Percentiles rank a stretch among this genome's conserved stretches.
phyloP scores from a whole-genome alignment of 2,888 invertebrate species.

The Drosophila macrospina region DNA sequence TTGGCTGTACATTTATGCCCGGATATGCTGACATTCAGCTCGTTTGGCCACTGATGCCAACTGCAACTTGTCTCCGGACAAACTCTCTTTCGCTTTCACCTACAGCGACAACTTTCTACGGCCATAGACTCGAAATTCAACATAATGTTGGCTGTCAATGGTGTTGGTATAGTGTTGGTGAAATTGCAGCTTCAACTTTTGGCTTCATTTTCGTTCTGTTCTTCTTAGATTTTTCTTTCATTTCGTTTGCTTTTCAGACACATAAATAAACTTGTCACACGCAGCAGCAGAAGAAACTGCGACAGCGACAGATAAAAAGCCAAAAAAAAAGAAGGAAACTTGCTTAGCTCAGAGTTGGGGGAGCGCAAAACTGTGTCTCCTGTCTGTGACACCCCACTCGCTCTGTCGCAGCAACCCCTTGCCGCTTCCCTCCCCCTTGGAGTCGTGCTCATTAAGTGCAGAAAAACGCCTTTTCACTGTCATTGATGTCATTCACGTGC shows the following conservation, averaged over 20 bases:
- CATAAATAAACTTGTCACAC: constrained; percentile 77
- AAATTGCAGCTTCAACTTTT: constrained; percentile 53
- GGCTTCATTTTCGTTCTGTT: constrained; percentile 27
- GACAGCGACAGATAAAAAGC: constrained; percentile 58
- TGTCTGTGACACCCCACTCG: constrained; percentile 1
- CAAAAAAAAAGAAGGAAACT: constrained; percentile 42
- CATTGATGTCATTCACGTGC: constrained; percentile 79
- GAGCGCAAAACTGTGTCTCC: constrained; percentile 16
- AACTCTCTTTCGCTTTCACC: constrained; percentile 26
- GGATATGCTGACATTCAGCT: constrained; percentile 10
- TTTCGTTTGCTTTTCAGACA: constrained; percentile 66
- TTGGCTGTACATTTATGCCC: constrained; percentile 11
- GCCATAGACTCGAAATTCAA: constrained; percentile 38
- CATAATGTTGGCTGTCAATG: constrained; percentile 46
- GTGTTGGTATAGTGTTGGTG: constrained; percentile 48
- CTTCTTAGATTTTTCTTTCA: constrained; percentile 38
- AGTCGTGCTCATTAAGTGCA: constrained; percentile 73
- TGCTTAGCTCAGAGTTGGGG: constrained; percentile 48
- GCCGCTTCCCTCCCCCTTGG: constrained; percentile 3
- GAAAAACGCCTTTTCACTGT: constrained; percentile 79
- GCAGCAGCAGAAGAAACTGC: constrained; percentile 29
- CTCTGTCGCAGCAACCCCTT: neutral
- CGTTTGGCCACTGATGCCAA: constrained; percentile 10
- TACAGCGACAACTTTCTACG: constrained; percentile 50
- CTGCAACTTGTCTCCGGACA: constrained; percentile 11